A percentile compares a stretch with the other conserved stretches of the same genome.
Evolutionary conservation across 1,140 invertebrate genomes (phyloP).

Genomic region (Tenebrio molitor): DNA sequence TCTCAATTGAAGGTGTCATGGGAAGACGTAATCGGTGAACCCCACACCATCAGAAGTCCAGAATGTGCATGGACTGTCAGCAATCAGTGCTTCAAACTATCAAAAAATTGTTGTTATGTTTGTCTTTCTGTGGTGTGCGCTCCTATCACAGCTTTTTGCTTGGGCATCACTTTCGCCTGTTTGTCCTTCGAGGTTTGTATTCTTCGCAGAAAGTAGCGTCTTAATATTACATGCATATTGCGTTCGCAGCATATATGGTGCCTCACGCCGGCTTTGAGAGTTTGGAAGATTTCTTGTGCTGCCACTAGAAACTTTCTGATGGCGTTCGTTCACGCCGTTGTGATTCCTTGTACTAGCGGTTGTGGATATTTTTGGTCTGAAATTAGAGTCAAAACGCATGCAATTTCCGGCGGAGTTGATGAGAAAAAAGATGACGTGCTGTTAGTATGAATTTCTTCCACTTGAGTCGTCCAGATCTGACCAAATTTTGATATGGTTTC

Average conservation of each 20-base stretch:
- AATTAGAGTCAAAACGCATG: constrained; percentile 73
- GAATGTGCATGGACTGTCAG: constrained; percentile 83
- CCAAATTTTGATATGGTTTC: constrained; percentile 36
- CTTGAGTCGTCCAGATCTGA: constrained; percentile 26
- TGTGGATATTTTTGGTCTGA: constrained; percentile 76
- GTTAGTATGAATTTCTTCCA: constrained; percentile 58
- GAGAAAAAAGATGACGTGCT: constrained; percentile 67
- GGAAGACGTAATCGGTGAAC: constrained; percentile 85
- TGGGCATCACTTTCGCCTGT: constrained; percentile 82
- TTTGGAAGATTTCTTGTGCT: constrained; percentile 78
- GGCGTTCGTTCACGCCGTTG: constrained; percentile 72
- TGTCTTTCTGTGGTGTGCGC: constrained; percentile 77
- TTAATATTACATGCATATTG: constrained; percentile 12
- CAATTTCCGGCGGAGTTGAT: constrained; percentile 66
- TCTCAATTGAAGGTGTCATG: constrained; percentile 74
- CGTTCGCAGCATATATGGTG: constrained; percentile 81
- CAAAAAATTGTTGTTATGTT: constrained; percentile 80
- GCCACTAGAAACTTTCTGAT: constrained; percentile 72
- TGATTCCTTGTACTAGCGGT: constrained; percentile 75
- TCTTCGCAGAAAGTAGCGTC: too few species aligned
- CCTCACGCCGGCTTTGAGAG: constrained; percentile 74
- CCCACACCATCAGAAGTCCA: constrained; percentile 78
- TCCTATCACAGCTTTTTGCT: constrained; percentile 75
- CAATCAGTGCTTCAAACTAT: constrained; percentile 76
- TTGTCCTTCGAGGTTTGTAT: constrained; percentile 77